These are phyloP conservation scores for Colistium nudipinnis DNA, from an alignment of 2,113 vertebrate genomes.

Conservation along the genomic window DNA sequence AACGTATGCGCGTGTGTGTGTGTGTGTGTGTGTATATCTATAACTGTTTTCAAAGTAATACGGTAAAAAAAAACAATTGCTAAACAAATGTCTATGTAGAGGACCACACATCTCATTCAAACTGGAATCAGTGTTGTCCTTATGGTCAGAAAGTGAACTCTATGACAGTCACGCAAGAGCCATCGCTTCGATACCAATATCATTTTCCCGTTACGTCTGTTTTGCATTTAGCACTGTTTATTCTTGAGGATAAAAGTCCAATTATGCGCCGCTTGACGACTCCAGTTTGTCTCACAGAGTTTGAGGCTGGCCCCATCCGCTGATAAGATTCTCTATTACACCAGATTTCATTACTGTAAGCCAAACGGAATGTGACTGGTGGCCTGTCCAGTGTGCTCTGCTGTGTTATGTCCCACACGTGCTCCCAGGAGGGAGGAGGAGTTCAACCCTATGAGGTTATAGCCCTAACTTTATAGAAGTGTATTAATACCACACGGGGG, in stretches of 20 bases:
- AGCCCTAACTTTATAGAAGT: conserved; percentile 1
- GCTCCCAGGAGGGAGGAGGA: neutral
- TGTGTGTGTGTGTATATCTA: neutral
- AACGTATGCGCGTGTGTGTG: too few species aligned
- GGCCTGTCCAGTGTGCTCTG: conserved; percentile 13
- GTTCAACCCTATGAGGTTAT: conserved; percentile 2
- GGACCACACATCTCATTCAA: neutral
- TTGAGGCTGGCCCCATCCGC: neutral
- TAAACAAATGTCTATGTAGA: neutral
- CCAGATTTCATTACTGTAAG: conserved; percentile 21
- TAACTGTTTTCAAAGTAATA: neutral
- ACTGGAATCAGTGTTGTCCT: neutral
- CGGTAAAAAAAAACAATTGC: neutral
- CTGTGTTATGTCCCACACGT: conserved; percentile 14
- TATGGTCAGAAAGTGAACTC: neutral
- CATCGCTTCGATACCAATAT: neutral
- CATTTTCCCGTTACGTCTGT: neutral
- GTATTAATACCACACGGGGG: neutral
- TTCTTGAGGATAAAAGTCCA: neutral
- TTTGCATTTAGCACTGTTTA: conserved; percentile 8
- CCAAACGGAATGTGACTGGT: conserved; percentile 15
- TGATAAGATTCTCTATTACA: conserved; percentile 5
- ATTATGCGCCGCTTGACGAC: conserved; percentile 6
- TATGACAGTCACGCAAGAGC: neutral
- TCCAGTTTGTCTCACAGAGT: neutral